Base-by-base conservation (phyloP, 2,113 vertebrate species). In the Mesitornis unicolor region DNA sequence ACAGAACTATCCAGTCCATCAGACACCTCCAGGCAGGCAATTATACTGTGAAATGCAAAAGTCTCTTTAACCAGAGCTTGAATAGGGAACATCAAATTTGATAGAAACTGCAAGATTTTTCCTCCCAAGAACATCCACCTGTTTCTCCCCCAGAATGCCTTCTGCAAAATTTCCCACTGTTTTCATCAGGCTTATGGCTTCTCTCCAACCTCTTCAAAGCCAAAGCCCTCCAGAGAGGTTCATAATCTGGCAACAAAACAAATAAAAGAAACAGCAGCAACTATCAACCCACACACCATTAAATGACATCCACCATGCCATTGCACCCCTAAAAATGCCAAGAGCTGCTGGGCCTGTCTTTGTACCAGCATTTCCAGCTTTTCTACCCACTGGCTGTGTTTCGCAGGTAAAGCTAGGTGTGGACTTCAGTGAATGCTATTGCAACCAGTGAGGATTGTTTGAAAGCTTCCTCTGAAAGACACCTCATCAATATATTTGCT, bases 381-480 rank as follows among this genome's bases (percentile, higher is more conserved):
- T 88, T 33, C 28, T 31, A 35, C n/a, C 5, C 28, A 5, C 50
- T 33, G 22, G 38, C 11, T 54, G 35, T 42, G 19, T 28, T 76
- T 48, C 80, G 28, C 67, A 69, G 43, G 57, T 75, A 51, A 60
- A 24, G 40, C 21, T 61, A 68, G 16, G 5, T 38, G 10, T 43
- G 47, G 16, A 45, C 17, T 67, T 67, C 35, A 50, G 29, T 4
- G 6, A 77, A 53, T 9, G 8, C 50, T 13, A 21, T 1, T 33
- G 40, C 35, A 71, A 54, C 16, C 19, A 65, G 31, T 2, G 0
- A 84, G 29, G n/a, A 53, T 47, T 1, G 0, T 25, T 28, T 88
- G 24, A 76, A 88, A 68, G 10, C 2, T 17, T 67, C 40, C 47
- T 50, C 53, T 26, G 19, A 70, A 73, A 69, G 50, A 24, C n/a